Base-by-base conservation (phyloP, 2,113 vertebrate genomes). In the Ancistrus triradiatus region DNA sequence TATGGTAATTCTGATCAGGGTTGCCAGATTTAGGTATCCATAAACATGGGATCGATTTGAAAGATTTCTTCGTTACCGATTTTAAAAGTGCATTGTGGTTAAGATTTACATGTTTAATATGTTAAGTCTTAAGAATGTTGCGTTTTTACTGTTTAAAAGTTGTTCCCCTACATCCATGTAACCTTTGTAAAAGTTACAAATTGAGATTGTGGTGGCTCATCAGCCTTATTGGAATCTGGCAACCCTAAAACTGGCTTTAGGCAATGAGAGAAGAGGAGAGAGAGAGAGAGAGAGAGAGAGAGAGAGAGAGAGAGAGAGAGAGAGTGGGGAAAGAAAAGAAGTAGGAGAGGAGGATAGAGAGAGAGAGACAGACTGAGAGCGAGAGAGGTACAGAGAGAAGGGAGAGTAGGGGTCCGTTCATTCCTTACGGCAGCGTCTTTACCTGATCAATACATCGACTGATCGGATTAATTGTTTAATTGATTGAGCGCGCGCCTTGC, bases 371-470 rank as follows among this genome's bases (percentile, higher is more conserved):
- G 67, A 63, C 73, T 17, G 68, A 72, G 63, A 71, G 67, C 71
- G 75, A 77, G 74, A 79, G 70, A 81, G 35, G 19, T 21, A 4
- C n/a, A 21, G 37, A 40, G 53, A 25, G 37, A 19, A 21, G 59
- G 60, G 62, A 58, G 69, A 18, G 68, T 68, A 7, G 28, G 19
- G 31, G 27, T 80, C 81, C 66, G 73, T 59, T 55, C 62, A 72
- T 73, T 77, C 73, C 61, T 72, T 7, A 61, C 58, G 69, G 53
- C 43, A 37, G 25, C 59, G 52, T 15, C 14, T 19, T 63, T 3
- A 63, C 24, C 17, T 19, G 17, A 31, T 31, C 40, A 7, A 31
- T 46, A 24, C 1, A 19, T 46, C 40, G 2, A 14, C 37, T 40
- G 24, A 59, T 44, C 15, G 56, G 40, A 28, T 31, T 31, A 27